Conservation (phyloP, 2,113 vertebrate genomes). For the Rostratula benghalensis region DNA sequence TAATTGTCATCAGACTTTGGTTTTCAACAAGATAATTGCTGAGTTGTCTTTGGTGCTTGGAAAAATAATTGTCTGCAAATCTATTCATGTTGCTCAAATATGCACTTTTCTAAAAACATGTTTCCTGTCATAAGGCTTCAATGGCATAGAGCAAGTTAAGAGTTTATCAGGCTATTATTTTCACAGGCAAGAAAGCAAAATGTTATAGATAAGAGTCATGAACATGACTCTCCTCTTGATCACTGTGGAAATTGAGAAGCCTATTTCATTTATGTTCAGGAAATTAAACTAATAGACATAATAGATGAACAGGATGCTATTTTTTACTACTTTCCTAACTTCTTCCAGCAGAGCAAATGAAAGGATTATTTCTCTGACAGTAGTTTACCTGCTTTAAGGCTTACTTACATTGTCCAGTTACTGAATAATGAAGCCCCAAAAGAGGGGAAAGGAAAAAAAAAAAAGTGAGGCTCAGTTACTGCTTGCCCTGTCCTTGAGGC, state of each 20-base stretch:
- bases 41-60: conserved; percentile 34
- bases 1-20: conserved; percentile 29
- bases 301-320: background rate
- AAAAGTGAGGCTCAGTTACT: background rate
- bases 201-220: background rate
- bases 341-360: background rate
- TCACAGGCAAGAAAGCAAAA: background rate
- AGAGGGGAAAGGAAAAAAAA: background rate
- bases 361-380: background rate
- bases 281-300: conserved; percentile 3
- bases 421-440: background rate
- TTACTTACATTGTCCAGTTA: background rate
- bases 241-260: background rate
- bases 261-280: background rate
- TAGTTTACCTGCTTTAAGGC: background rate
- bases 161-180: background rate
- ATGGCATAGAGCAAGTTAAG: background rate
- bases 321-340: background rate
- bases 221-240: background rate
- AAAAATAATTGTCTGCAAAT: conserved; percentile 49
- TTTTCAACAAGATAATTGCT: conserved; percentile 39
- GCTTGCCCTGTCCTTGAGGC: background rate
- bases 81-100: conserved; percentile 3
- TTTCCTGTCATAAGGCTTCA: conserved; percentile 26
- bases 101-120: background rate